Evolutionary conservation across 2,797 vertebrate genomes (phyloP).

Genomic region (Capromys pilorides): DNA sequence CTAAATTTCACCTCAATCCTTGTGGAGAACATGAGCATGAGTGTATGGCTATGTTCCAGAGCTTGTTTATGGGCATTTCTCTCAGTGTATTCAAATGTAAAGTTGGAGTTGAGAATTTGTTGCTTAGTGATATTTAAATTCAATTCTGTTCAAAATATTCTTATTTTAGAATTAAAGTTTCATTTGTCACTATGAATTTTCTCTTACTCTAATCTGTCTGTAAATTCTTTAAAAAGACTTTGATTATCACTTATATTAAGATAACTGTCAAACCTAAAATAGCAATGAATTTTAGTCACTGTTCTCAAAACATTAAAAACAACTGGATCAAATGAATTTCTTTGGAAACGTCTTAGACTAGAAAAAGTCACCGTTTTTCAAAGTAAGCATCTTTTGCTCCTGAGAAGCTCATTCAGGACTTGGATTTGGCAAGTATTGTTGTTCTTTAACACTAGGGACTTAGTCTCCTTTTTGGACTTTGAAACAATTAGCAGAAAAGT

Average conservation of each 20-base stretch:
- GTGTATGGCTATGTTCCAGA: not conserved
- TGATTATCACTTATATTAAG: slow-evolving; percentile 16
- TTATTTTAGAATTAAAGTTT: not conserved
- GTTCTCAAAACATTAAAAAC: not conserved
- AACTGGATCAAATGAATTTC: not conserved
- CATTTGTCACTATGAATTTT: not conserved
- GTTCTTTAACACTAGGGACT: not conserved
- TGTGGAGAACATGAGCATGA: not conserved
- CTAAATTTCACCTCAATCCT: not conserved
- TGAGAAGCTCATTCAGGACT: slow-evolving; percentile 14
- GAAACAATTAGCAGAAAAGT: slow-evolving; percentile 8
- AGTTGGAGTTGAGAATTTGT: not conserved
- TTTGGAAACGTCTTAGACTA: not conserved
- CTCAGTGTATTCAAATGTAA: not conserved
- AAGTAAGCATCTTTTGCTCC: not conserved
- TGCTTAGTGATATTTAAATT: not conserved
- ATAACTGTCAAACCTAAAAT: slow-evolving; percentile 42
- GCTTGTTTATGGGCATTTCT: not conserved
- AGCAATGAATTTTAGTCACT: not conserved
- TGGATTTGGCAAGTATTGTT: not conserved
- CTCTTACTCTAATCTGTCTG: not conserved
- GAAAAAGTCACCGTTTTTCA: not conserved
- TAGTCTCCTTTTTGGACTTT: not conserved
- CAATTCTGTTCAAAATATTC: not conserved
- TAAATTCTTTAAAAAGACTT: not conserved